Evolutionary conservation across 2,113 vertebrate species (phyloP).

Genomic region (rabbit (Oryctolagus cuniculus)): mOryCun1.1 NC_091435.1:174443001-174443500

Average conservation of each 20-base stretch:
- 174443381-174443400: constrained; percentile 44
- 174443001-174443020: background rate
- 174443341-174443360: background rate
- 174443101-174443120: background rate
- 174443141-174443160: background rate
- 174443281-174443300: constrained; percentile 99
- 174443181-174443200: constrained; percentile 94
- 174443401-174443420: background rate
- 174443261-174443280: constrained; percentile 98
- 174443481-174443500: background rate
- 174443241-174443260: constrained; percentile 98
- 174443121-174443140: background rate
- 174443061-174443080: background rate
- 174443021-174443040: background rate
- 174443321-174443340: constrained; percentile 61
- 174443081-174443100: background rate
- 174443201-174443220: constrained; percentile 99
- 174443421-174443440: background rate
- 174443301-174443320: constrained; percentile 88
- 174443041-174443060: background rate
- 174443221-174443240: constrained; percentile 98
- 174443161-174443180: constrained; percentile 23
- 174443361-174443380: background rate
- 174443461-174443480: background rate
- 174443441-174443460: background rate